Percentiles rank a stretch among this genome's conserved stretches.
These are phyloP conservation scores for Heliconius hermathena DNA, from an alignment of 1,140 invertebrate species.

Conservation along the genomic window DNA sequence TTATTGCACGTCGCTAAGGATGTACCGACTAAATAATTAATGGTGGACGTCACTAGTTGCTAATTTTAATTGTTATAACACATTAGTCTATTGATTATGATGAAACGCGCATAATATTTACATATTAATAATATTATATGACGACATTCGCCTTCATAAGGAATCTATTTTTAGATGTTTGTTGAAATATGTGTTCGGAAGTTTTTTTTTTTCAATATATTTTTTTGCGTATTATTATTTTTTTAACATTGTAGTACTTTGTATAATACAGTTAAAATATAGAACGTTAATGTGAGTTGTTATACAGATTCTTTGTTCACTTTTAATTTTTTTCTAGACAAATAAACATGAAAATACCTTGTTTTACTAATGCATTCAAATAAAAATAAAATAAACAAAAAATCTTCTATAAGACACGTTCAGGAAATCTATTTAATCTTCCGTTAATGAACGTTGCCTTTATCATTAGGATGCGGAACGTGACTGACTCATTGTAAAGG, in stretches of 20 bases:
- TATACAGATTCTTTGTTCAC: neutral
- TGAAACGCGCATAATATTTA: constrained; percentile 13
- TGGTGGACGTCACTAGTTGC: constrained; percentile 50
- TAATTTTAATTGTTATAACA: constrained; percentile 37
- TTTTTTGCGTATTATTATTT: neutral
- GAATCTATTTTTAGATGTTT: neutral
- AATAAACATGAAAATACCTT: too few relatives aligned
- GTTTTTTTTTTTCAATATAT: neutral
- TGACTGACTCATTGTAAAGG: constrained; percentile 39
- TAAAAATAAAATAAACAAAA: constrained; percentile 30
- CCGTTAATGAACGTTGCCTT: constrained; percentile 40
- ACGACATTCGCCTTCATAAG: neutral
- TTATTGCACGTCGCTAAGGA: constrained; percentile 72
- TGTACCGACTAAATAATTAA: constrained; percentile 74
- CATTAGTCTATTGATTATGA: constrained; percentile 20
- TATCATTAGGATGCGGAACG: constrained; percentile 41
- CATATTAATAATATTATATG: constrained; percentile 17
- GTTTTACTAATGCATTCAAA: constrained; percentile 4
- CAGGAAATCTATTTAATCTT: constrained; percentile 43
- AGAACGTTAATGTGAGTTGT: too few relatives aligned
- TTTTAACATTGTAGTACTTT: neutral
- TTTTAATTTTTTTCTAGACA: too few relatives aligned
- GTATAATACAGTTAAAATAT: too few relatives aligned
- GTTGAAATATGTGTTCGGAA: neutral
- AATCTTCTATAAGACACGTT: constrained; percentile 28